phyloP scores from a whole-genome alignment of 1,140 invertebrate genomes.

The Drosophila suzukii region DNA sequence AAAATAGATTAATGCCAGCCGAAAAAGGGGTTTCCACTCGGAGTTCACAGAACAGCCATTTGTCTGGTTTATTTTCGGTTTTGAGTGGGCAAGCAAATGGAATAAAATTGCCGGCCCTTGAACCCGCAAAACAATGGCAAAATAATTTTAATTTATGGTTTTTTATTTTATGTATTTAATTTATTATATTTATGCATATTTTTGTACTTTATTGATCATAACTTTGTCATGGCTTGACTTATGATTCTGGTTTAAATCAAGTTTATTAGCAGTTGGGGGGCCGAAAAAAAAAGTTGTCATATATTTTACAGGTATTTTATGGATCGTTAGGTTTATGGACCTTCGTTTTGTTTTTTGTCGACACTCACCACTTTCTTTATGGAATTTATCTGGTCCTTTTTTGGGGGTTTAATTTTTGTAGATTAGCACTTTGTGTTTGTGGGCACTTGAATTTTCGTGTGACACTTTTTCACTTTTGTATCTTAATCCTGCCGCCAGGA shows the following conservation, averaged over 20 bases:
- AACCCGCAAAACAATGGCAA: conserved; percentile 8
- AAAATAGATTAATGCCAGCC: conserved; percentile 60
- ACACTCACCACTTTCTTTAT: conserved; percentile 34
- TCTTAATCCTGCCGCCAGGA: conserved; percentile 63
- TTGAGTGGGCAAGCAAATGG: conserved; percentile 25
- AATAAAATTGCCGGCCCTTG: conserved; percentile 12
- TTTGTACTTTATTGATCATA: conserved; percentile 35
- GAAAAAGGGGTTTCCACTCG: conserved; percentile 22
- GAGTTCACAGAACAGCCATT: conserved; percentile 39
- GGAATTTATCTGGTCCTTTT: neutral
- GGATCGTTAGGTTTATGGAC: neutral
- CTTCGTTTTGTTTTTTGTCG: neutral
- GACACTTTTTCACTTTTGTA: conserved; percentile 33
- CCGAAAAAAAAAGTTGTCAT: conserved; percentile 7
- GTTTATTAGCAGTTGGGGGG: conserved; percentile 33
- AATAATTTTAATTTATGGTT: conserved; percentile 28
- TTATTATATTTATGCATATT: conserved; percentile 35
- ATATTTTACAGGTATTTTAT: conserved; percentile 13
- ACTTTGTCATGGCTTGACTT: conserved; percentile 36
- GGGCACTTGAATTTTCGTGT: conserved; percentile 11
- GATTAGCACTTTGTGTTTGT: conserved; percentile 28
- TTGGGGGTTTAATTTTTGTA: conserved; percentile 1
- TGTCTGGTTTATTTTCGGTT: conserved; percentile 38
- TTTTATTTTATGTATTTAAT: conserved; percentile 33
- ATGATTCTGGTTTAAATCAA: conserved; percentile 38